These are phyloP conservation scores for Sarcophaga subvicina DNA, from an alignment of 2,888 invertebrate genomes.

Conservation along the genomic window DNA sequence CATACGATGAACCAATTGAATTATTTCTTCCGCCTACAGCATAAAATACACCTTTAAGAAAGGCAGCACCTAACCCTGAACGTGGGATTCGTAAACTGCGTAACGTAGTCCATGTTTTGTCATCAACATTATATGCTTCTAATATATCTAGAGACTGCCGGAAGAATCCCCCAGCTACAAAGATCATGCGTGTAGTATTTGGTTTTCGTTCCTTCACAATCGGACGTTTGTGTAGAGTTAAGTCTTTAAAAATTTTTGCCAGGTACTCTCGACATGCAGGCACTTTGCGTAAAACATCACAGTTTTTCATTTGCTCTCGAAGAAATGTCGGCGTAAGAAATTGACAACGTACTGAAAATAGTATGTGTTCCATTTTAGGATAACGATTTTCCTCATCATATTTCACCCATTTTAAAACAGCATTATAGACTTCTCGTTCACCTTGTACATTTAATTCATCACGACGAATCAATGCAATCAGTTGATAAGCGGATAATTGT, in stretches of 20 bases:
- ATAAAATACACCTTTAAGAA: constrained; percentile 93
- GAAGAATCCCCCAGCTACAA: constrained; percentile 95
- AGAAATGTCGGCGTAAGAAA: constrained; percentile 95
- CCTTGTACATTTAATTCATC: constrained; percentile 96
- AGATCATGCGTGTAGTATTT: constrained; percentile 94
- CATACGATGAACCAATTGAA: constrained; percentile 92
- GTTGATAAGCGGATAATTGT: constrained; percentile 90
- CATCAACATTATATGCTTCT: constrained; percentile 94
- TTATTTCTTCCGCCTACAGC: constrained; percentile 97
- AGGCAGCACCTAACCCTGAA: constrained; percentile 93
- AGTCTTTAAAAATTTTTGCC: constrained; percentile 94
- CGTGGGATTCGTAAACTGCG: constrained; percentile 93
- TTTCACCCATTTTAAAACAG: constrained; percentile 95
- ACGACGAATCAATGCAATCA: constrained; percentile 91
- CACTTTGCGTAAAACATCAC: constrained; percentile 92
- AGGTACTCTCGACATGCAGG: constrained; percentile 95
- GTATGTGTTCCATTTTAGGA: constrained; percentile 92
- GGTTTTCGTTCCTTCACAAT: constrained; percentile 93
- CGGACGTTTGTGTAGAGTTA: constrained; percentile 93
- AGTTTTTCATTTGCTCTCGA: constrained; percentile 95
- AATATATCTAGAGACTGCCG: constrained; percentile 92
- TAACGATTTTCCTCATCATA: constrained; percentile 93
- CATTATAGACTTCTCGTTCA: constrained; percentile 95
- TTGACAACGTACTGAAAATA: constrained; percentile 95
- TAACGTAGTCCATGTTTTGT: constrained; percentile 91